These are phyloP conservation scores for Zalophus californianus DNA, from an alignment of 2,797 vertebrate genomes.

Conservation along the genomic window DNA sequence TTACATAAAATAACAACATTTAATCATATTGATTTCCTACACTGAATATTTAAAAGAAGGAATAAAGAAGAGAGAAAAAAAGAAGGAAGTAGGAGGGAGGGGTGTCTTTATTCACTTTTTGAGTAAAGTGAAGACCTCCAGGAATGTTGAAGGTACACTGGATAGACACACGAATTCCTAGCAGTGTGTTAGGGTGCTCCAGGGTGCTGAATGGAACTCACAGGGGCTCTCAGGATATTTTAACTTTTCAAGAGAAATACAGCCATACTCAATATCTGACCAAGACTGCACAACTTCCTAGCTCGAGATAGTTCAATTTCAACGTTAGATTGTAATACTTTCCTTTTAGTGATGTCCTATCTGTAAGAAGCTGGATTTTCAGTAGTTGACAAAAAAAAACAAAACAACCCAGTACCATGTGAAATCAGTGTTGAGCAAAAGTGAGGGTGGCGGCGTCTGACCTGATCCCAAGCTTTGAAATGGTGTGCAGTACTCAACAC, in stretches of 20 bases:
- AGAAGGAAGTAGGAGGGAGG: background rate
- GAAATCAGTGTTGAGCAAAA: background rate
- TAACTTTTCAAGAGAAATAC: conserved; percentile 34
- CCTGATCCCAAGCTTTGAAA: conserved; percentile 16
- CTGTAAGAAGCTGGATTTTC: background rate
- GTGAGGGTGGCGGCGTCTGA: background rate
- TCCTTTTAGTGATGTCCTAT: conserved; percentile 32
- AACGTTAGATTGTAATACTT: background rate
- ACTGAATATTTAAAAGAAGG: background rate
- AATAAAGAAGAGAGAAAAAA: background rate
- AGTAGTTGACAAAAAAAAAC: conserved; percentile 39
- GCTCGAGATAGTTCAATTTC: background rate
- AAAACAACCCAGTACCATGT: background rate
- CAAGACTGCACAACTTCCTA: background rate
- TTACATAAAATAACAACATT: background rate
- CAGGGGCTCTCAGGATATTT: background rate
- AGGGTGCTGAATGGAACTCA: background rate
- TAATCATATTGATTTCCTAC: background rate
- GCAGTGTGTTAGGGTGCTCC: background rate
- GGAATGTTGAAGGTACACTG: accelerated
- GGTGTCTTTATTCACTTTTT: background rate
- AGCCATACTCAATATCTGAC: background rate
- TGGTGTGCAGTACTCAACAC: background rate
- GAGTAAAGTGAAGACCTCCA: background rate
- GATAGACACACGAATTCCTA: background rate